Evolutionary conservation across 2,888 invertebrate genomes (phyloP), one percentile per base, ranked within the genome.

Genomic region (Cyclophora punctaria): DNA sequence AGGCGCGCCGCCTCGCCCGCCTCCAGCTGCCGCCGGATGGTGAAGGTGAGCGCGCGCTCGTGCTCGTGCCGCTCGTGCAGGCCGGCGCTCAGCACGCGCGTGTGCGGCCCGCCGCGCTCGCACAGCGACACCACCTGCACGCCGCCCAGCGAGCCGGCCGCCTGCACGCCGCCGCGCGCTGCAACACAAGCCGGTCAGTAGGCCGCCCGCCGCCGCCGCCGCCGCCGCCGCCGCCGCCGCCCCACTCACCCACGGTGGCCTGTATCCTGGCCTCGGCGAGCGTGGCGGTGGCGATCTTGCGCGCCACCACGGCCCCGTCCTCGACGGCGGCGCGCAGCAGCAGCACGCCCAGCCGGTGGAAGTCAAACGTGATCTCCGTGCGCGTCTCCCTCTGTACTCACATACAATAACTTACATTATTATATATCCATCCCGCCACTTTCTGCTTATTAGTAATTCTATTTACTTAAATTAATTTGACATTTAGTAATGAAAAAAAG

Each of bases 221-320:
- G 95, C 80, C 80, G 55, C 87, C 74, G 7, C 76, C 71, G 34
- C 85, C 83, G 56, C 87, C 91, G 90, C 65, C 3, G 49, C 34
- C n/a, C 73, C 50, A 34, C 69, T 89, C 73, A 83, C 95, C 93
- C 46, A 96, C 80, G 3, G 93, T 93, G 7, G 96, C 96, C 79
- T 96, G 94, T 62, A 98, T 95, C 77, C 93, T 93, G 1, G 98
- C 97, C 74, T 96, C 96, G 55, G 94, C 93, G 91, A 98, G 92
- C 7, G 97, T 98, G 20, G 97, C 96, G 0, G 98, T 98, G 52
- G 97, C 97, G 55, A 98, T 95, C 89, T 98, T 98, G 62, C 94
- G 91, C 0, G 95, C 96, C 37, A 93, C 90, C 47, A 93, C 80
- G 59, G 88, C 85, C 44, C 93, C 93, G 58, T 94, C 94, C 60